phyloP scores from a whole-genome alignment of 2,797 vertebrate genomes.

The Squalus acanthias region DNA sequence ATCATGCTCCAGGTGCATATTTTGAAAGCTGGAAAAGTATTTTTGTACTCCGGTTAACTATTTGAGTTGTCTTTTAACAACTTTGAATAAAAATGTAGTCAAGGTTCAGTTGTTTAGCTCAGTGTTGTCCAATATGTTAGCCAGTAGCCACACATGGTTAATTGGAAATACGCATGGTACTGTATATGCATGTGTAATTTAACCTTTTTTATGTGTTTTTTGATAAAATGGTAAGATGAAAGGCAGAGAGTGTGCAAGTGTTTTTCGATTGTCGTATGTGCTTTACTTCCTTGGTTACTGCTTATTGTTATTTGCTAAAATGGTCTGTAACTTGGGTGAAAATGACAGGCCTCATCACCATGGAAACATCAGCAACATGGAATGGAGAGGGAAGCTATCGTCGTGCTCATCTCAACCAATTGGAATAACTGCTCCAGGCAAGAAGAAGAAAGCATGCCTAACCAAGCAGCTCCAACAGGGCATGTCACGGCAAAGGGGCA shows the following conservation, averaged over 20 bases:
- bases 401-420: too few species aligned
- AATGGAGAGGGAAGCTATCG: too few species aligned
- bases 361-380: too few species aligned
- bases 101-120: background rate
- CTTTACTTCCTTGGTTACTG: background rate
- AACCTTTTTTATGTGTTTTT: background rate
- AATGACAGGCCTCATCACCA: too few species aligned
- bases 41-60: background rate
- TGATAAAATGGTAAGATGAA: background rate
- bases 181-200: background rate
- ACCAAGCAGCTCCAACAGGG: too few species aligned
- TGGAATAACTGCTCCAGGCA: too few species aligned
- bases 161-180: background rate
- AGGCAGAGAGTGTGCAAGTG: background rate
- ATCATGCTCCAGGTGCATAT: background rate
- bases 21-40: background rate
- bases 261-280: background rate
- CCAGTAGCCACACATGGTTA: background rate
- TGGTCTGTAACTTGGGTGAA: background rate
- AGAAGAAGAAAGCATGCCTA: too few species aligned
- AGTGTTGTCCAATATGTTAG: background rate
- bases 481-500: too few species aligned
- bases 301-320: background rate
- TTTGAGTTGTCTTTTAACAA: background rate
- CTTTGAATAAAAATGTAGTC: background rate